phyloP scores from a whole-genome alignment of 1,140 invertebrate genomes.

The Cydia strobilella region DNA sequence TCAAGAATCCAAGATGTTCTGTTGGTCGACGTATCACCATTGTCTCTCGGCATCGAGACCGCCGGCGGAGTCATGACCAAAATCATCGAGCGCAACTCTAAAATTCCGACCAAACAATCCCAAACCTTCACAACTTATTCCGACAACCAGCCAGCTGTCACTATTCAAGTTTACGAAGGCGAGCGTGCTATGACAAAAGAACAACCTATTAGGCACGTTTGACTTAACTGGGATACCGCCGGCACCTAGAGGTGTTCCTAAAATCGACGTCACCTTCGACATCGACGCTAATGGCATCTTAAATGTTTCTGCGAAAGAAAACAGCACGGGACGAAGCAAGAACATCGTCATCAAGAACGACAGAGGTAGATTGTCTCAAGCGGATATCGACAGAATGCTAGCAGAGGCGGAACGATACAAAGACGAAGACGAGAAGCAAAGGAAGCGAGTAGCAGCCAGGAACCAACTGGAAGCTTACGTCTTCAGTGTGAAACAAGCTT shows the following conservation, averaged over 20 bases:
- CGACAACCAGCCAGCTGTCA: conserved; percentile 10
- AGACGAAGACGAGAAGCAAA: conserved; percentile 13
- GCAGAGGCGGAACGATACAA: background rate
- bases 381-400: conserved; percentile 15
- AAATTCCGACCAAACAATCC: conserved; percentile 1
- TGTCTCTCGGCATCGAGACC: background rate
- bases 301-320: background rate
- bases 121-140: conserved; percentile 13
- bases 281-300: conserved; percentile 11
- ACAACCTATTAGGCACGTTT: background rate
- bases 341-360: conserved; percentile 12
- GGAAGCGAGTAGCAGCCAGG: conserved; percentile 14
- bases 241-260: background rate
- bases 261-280: conserved; percentile 2
- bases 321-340: conserved; percentile 1
- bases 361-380: background rate
- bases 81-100: conserved; percentile 1
- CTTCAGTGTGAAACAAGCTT: background rate
- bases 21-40: background rate
- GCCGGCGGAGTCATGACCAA: conserved; percentile 1
- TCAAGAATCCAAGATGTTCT: conserved; percentile 4
- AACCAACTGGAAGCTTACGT: conserved; percentile 3
- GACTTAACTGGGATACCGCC: conserved; percentile 3
- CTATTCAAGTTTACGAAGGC: conserved; percentile 12
- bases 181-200: conserved; percentile 4